These are phyloP conservation scores for Catocala fraxini DNA, from an alignment of 2,888 invertebrate genomes.

Conservation along the genomic window DNA sequence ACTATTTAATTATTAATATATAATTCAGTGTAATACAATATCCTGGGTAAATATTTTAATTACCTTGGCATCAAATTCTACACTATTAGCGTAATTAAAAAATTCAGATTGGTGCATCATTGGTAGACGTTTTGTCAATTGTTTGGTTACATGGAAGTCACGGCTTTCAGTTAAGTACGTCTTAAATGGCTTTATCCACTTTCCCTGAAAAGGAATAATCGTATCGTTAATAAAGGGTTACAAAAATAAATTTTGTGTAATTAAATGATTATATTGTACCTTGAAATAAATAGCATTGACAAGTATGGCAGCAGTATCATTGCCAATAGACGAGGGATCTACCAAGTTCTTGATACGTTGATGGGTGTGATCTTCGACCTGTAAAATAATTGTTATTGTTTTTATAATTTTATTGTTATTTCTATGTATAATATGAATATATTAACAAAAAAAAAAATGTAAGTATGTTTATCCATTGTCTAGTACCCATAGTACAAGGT, in stretches of 20 bases:
- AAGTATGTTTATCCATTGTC: too few relatives aligned
- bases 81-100: slow-evolving; percentile 73
- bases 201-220: slow-evolving; percentile 72
- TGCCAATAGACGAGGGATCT: slow-evolving; percentile 77
- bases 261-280: slow-evolving; percentile 59
- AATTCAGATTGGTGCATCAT: slow-evolving; percentile 89
- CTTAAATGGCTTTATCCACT: slow-evolving; percentile 90
- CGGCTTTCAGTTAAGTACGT: slow-evolving; percentile 81
- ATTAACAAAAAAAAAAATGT: too few relatives aligned
- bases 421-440: too few relatives aligned
- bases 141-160: slow-evolving; percentile 89
- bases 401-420: too few relatives aligned
- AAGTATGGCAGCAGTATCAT: slow-evolving; percentile 89
- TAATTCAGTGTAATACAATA: too few relatives aligned
- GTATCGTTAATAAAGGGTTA: too few relatives aligned
- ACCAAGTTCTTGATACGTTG: slow-evolving; percentile 88
- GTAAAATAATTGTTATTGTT: slow-evolving; percentile 5
- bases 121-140: slow-evolving; percentile 87
- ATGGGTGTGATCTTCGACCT: slow-evolving; percentile 81
- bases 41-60: slow-evolving; percentile 10
- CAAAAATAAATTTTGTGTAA: too few relatives aligned
- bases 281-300: slow-evolving; percentile 96
- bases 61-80: slow-evolving; percentile 73
- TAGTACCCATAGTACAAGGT: too few relatives aligned
- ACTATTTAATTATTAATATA: too few relatives aligned